A percentile compares a stretch with the other conserved stretches of the same genome.
These are phyloP conservation scores for Ceratosolen fusciceps DNA, from an alignment of 1,140 invertebrate genomes.

Conservation along the genomic window DNA sequence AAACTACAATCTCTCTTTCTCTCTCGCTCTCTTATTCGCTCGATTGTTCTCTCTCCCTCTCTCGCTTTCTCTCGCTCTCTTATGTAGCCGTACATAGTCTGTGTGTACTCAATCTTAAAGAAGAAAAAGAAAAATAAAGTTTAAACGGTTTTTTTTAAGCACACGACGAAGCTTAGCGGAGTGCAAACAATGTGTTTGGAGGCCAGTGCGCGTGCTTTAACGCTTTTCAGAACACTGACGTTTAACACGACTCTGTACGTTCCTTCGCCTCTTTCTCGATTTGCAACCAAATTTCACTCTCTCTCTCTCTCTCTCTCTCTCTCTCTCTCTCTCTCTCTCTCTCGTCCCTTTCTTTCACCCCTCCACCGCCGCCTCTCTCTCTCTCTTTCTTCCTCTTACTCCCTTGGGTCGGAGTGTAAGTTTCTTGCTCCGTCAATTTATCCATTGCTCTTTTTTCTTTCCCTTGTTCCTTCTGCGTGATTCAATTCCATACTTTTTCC, in stretches of 20 bases:
- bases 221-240: conserved; percentile 56
- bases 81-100: conserved; percentile 48
- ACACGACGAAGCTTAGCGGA: conserved; percentile 70
- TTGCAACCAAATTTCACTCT: conserved; percentile 19
- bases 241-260: conserved; percentile 52
- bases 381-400: conserved; percentile 49
- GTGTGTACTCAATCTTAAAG: conserved; percentile 44
- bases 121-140: conserved; percentile 43
- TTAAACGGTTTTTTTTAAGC: conserved; percentile 42
- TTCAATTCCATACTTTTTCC: conserved; percentile 35
- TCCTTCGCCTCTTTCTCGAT: conserved; percentile 47
- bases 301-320: neutral
- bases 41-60: conserved; percentile 2
- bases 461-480: conserved; percentile 32
- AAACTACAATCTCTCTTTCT: conserved; percentile 59
- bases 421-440: conserved; percentile 58
- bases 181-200: conserved; percentile 93
- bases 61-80: neutral
- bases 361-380: no score
- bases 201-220: conserved; percentile 78
- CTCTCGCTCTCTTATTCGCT: neutral
- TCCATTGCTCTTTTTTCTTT: conserved; percentile 53
- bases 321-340: conserved; percentile 12
- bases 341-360: no score
- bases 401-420: conserved; percentile 47